Evolutionary conservation across 2,888 invertebrate species (phyloP), one percentile per base, ranked within the genome.

Genomic region (Itoplectis maculator): DNA sequence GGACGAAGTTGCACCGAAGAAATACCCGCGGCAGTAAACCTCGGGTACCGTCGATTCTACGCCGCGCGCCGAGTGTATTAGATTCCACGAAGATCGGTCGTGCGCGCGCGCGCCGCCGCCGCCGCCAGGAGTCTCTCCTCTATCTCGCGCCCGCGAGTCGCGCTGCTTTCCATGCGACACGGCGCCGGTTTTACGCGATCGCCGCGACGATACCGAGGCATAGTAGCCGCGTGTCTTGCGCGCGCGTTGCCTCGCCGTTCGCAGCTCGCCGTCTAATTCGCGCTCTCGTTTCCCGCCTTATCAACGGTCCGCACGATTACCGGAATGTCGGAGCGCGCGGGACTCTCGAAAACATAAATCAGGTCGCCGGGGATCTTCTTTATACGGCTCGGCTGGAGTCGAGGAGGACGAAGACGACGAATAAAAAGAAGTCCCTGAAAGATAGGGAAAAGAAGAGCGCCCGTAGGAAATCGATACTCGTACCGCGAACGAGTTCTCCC

Each of bases 251-350:
- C 56, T 11, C 15, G 69, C 66, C n/a, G n/a, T 76, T 63, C 56
- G 56, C 56, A n/a, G n/a, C 18, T 51, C 61, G 59, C 65, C 69
- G 51, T 81, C 76, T 77, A 61, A 59, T 63, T 47, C 56, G 61
- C 69, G 42, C 75, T 20, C 78, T 35, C 68, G n/a, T 37, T 35
- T 15, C 47, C 51, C 75, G n/a, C 20, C 87, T 90, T 90, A 90
- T 90, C 90, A 88, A 88, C 88, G 85, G 85, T 83, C 74, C 29
- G 29, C 86, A 82, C 87, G 88, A 89, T 90, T 90, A 88, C 83
- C 87, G 88, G 83, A 88, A 87, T 86, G 87, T 86, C 37, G 37
- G 85, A 87, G 87, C 88, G 85, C 84, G 86, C 86, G 76, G 86
- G 79, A 81, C 78, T 49, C 72, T 51, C 56, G 51, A 78, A 77